Evolutionary conservation across 2,113 vertebrate species (phyloP), one percentile per base, ranked within the genome.

Genomic region (Trematocara macrostoma): DNA sequence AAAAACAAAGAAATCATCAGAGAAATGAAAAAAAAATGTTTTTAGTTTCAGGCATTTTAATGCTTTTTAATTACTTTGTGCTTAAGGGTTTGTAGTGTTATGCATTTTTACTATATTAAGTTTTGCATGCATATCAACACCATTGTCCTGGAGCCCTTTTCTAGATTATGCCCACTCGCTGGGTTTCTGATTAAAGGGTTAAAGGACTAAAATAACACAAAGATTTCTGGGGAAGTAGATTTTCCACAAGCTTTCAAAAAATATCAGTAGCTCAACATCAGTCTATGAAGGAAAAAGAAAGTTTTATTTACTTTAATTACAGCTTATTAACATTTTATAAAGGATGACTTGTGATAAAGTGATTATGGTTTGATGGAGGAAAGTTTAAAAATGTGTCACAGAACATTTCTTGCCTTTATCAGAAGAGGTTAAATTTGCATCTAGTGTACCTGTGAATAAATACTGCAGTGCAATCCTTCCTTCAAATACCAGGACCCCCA

Each of bases 401-500:
- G 20, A 6, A 11, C 5, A 69, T 81, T 61, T 56, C 26, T 53
- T 47, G n/a, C 5, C 9, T 35, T 64, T 45, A 49, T 55, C 10
- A n/a, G 23, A 76, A 12, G 52, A 20, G 10, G 3, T 79, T 51
- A 18, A 15, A 67, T 86, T 84, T 80, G 11, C n/a, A 74, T 78
- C 35, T 49, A 51, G 64, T 35, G 5, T 12, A 38, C 56, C 52
- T 34, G 20, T 53, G 79, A 53, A 29, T 23, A 79, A 87, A 56
- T 47, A 49, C 45, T 76, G 9, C 38, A 87, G 38, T 74, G 49
- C 59, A 40, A 10, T 78, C 42, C 6, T 76, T 74, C 20, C 45
- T 64, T 88, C 42, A 74, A 82, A 85, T 18, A 57, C 29, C n/a
- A 12, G 26, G 35, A 49, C 85, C 85, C n/a, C 83, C 31, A 18